Evolutionary conservation across 2,113 vertebrate species (phyloP).

Genomic region (Nothocercus julius): DNA sequence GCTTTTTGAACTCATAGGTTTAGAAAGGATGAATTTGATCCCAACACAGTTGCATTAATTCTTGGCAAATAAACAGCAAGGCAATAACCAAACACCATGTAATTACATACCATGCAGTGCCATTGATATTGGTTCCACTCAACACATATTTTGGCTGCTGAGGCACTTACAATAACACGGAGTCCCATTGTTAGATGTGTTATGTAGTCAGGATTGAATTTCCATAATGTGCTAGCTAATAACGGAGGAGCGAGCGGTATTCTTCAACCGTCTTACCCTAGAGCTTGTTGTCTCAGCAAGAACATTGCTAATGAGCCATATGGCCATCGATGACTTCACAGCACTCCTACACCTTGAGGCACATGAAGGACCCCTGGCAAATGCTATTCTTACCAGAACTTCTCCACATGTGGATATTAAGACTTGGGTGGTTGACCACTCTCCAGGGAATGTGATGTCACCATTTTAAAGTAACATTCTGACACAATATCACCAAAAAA

Average conservation of each 20-base stretch:
- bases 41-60: neutral
- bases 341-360: neutral
- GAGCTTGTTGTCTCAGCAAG: neutral
- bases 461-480: neutral
- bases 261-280: neutral
- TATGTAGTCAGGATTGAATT: neutral
- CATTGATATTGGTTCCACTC: neutral
- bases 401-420: neutral
- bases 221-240: neutral
- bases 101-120: neutral
- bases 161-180: neutral
- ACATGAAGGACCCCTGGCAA: neutral
- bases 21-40: neutral
- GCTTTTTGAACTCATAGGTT: neutral
- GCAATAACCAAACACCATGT: fast-evolving
- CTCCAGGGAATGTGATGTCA: neutral
- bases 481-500: neutral
- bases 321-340: neutral
- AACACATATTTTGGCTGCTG: neutral
- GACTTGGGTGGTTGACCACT: neutral
- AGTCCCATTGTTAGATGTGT: neutral
- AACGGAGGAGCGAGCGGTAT: neutral
- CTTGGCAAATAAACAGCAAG: neutral
- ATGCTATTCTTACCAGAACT: neutral
- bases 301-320: neutral